Evolutionary conservation across 2,113 vertebrate genomes (phyloP).

Genomic region (Ivindomyrus marchei): DNA sequence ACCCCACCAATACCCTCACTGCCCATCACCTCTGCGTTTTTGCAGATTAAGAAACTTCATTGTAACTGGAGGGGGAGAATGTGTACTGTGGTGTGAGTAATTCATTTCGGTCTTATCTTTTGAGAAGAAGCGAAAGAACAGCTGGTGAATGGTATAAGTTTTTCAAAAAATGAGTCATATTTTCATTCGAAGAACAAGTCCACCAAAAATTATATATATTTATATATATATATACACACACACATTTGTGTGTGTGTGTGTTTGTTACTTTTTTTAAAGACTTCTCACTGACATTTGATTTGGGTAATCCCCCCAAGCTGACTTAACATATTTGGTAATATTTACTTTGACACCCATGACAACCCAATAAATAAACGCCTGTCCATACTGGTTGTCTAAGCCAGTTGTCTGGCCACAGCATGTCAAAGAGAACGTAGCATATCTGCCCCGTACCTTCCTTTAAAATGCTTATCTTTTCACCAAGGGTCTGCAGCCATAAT

Average conservation of each 20-base stretch:
- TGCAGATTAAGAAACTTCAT: slow-evolving; percentile 25
- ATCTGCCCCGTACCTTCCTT: neutral
- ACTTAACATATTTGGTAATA: neutral
- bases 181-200: neutral
- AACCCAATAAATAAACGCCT: neutral
- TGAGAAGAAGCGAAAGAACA: slow-evolving; percentile 17
- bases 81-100: slow-evolving; percentile 17
- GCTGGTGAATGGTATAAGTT: slow-evolving; percentile 10
- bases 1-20: neutral
- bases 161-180: slow-evolving; percentile 12
- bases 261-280: neutral
- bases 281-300: neutral
- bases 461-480: neutral
- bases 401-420: neutral
- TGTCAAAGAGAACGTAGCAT: neutral
- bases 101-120: slow-evolving; percentile 27
- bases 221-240: neutral
- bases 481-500: neutral
- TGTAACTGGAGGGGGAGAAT: slow-evolving; percentile 5
- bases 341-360: neutral
- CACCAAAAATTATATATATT: neutral
- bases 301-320: neutral
- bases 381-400: too few relatives aligned
- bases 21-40: slow-evolving; percentile 12
- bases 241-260: too few relatives aligned